Percentiles rank a stretch among this genome's conserved stretches.
These are phyloP conservation scores for Tragelaphus oryx DNA, from an alignment of 2,797 vertebrate genomes.

Conservation along the genomic window DNA sequence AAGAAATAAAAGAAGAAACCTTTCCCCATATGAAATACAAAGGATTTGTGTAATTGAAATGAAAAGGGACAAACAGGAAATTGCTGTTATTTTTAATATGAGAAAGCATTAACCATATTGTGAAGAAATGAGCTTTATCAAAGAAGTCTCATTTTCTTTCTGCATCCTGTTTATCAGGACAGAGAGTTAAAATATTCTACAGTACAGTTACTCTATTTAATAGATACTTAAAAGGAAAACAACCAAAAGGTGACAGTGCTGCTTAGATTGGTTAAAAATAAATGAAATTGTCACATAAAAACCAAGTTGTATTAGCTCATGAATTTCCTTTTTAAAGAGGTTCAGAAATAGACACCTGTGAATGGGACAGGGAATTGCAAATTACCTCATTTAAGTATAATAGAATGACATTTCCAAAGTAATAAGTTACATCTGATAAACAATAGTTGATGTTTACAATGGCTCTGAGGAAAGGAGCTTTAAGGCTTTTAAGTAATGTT, in stretches of 20 bases:
- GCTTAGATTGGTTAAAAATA: constrained; percentile 56
- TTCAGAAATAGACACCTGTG: constrained; percentile 5
- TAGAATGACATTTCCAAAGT: constrained; percentile 43
- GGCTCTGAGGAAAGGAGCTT: constrained; percentile 6
- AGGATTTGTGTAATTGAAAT: constrained; percentile 71
- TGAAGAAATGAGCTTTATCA: constrained; percentile 75
- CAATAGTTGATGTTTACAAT: constrained; percentile 55
- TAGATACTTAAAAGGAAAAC: constrained; percentile 45
- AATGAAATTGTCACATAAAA: constrained; percentile 47
- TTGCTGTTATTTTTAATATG: constrained; percentile 74
- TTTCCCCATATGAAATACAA: constrained; percentile 52
- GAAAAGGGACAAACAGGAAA: constrained; percentile 68
- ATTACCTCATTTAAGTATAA: constrained; percentile 59
- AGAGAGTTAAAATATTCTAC: constrained; percentile 65
- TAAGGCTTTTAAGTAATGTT: constrained; percentile 35
- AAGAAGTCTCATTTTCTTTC: constrained; percentile 73
- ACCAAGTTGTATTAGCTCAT: constrained; percentile 48
- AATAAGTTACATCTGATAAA: constrained; percentile 57
- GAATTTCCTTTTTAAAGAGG: constrained; percentile 32
- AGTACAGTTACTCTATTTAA: constrained; percentile 39
- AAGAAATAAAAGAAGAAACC: not conserved
- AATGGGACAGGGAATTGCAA: constrained; percentile 56
- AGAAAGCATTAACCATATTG: constrained; percentile 74
- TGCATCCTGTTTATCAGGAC: constrained; percentile 69
- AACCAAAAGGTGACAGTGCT: constrained; percentile 49